Percentiles rank a stretch among this genome's conserved stretches.
phyloP scores from a whole-genome alignment of 2,888 invertebrate genomes.

The Andrena bicolor region DNA sequence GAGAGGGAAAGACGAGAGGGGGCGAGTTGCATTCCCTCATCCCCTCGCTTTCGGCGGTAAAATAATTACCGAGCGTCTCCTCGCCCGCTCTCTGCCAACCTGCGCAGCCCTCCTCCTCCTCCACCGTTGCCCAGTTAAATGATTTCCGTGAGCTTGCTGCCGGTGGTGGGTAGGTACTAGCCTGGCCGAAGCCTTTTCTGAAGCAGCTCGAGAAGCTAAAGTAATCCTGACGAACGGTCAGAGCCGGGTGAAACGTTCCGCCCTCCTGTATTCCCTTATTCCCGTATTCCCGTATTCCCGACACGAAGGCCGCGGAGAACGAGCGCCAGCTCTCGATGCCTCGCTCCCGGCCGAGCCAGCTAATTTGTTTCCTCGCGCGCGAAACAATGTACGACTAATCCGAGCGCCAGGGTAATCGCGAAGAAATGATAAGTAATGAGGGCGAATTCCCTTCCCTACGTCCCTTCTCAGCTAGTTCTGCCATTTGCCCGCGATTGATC shows the following conservation, averaged over 20 bases:
- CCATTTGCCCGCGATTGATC: constrained; percentile 35
- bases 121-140: constrained; percentile 60
- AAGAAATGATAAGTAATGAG: constrained; percentile 55
- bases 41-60: constrained; percentile 43
- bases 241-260: constrained; percentile 28
- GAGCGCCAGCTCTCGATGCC: constrained; percentile 15
- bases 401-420: constrained; percentile 38
- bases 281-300: constrained; percentile 39
- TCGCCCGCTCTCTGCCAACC: background rate
- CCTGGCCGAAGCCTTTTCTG: constrained; percentile 6
- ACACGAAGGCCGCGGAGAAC: constrained; percentile 31
- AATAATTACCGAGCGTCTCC: constrained; percentile 65
- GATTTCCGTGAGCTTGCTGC: constrained; percentile 57
- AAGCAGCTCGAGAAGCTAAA: constrained; percentile 34
- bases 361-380: constrained; percentile 58
- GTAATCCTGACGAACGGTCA: constrained; percentile 70
- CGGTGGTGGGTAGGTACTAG: background rate
- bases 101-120: background rate
- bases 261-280: constrained; percentile 1
- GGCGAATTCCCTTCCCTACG: constrained; percentile 28
- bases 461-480: background rate
- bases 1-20: constrained; percentile 3
- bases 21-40: constrained; percentile 33
- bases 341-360: constrained; percentile 34
- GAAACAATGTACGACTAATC: constrained; percentile 57